Conservation (phyloP, 2,888 invertebrate genomes). For the Andrena minutula region DNA sequence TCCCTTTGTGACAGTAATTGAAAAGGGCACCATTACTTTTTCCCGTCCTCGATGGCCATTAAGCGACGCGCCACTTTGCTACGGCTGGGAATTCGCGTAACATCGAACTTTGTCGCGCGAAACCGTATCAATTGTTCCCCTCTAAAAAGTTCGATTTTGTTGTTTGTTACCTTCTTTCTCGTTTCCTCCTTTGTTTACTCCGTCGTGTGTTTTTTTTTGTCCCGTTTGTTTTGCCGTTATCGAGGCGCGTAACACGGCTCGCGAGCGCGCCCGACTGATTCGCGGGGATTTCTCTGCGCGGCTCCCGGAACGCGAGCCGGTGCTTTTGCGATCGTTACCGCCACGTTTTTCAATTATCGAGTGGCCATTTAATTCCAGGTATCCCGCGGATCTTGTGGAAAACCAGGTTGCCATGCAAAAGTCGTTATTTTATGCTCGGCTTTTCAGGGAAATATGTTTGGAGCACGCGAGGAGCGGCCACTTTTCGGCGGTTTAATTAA, state of each 20-base stretch:
- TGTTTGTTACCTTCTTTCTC: constrained; percentile 2
- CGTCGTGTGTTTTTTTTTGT: neutral
- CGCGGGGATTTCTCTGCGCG: constrained; percentile 6
- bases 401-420: neutral
- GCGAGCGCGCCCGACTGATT: constrained; percentile 6
- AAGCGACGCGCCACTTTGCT: constrained; percentile 21
- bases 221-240: constrained; percentile 19
- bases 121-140: constrained; percentile 41
- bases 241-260: constrained; percentile 1
- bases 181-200: no score
- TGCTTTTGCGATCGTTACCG: constrained; percentile 37
- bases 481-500: constrained; percentile 1
- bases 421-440: neutral
- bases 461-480: neutral
- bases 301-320: neutral
- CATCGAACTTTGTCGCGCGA: constrained; percentile 41
- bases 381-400: neutral
- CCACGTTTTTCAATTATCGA: constrained; percentile 14
- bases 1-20: constrained; percentile 39
- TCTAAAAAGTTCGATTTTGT: constrained; percentile 27
- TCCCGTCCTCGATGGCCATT: constrained; percentile 34
- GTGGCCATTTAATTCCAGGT: constrained; percentile 2
- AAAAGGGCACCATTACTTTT: constrained; percentile 39
- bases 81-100: neutral
- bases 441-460: neutral